Evolutionary conservation across 2,888 invertebrate species (phyloP), one percentile per base, ranked within the genome.

Genomic region (Carcina quercana): DNA sequence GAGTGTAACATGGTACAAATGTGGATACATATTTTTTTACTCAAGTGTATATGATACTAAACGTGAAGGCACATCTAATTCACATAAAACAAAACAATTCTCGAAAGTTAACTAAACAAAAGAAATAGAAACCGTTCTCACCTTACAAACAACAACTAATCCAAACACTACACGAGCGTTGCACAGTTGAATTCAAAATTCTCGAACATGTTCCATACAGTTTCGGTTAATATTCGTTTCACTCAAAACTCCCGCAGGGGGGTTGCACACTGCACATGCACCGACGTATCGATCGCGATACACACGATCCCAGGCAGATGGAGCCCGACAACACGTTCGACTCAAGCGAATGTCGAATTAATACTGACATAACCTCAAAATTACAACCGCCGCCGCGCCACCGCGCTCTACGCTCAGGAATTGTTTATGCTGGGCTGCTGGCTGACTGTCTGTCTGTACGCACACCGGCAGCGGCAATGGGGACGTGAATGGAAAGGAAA

Each of bases 331-430:
- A 47, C 61, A 67, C 79, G 78, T 76, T 56, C 76, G 65, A 56
- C 61, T 58, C 50, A 44, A 54, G 52, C 68, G 68, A 68, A 69
- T 58, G 78, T 63, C 56, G 69, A 68, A 67, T 72, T 74, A 73
- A 73, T 71, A 83, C 82, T 83, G 76, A 70, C 72, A 75, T 80
- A 79, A 83, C 82, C 79, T 82, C 68, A 79, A 80, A 80, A 67
- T 71, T 76, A 75, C 35, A 24, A 37, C 13, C 30, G 29, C 71
- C 74, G 69, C 68, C 67, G 71, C n/a, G n/a, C n/a, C n/a, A n/a
- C n/a, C n/a, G n/a, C n/a, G n/a, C n/a, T n/a, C n/a, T n/a, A n/a
- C n/a, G n/a, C 55, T 65, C 61, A 65, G 68, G 71, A 65, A 76
- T 72, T 74, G 72, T 80, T 76, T 75, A 70, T 76, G 68, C 72